These are phyloP conservation scores for Miltochrista miniata DNA, from an alignment of 2,888 invertebrate genomes.

Conservation along the genomic window DNA sequence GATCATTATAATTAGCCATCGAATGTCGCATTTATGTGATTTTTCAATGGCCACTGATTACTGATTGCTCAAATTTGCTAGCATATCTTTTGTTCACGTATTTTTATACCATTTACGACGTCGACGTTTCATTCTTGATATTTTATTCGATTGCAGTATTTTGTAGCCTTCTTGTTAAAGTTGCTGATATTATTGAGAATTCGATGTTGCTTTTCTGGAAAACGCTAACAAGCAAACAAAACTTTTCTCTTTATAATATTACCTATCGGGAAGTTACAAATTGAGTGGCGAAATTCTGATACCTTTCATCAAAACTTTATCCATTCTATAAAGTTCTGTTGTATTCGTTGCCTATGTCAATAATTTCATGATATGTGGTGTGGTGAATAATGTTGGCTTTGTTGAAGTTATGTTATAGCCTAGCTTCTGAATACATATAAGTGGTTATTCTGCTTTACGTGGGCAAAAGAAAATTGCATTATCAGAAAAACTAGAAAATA, in stretches of 20 bases:
- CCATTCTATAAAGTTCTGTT: not conserved
- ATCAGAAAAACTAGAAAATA: not conserved
- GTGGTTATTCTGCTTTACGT: no score
- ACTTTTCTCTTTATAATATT: conserved; percentile 4
- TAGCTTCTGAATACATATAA: no score
- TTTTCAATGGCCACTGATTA: no score
- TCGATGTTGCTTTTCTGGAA: conserved; percentile 1
- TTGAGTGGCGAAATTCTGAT: conserved; percentile 3
- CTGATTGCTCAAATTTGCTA: not conserved
- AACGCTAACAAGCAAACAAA: conserved; percentile 8
- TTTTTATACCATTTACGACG: not conserved
- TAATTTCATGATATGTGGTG: not conserved
- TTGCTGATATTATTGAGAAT: conserved; percentile 1
- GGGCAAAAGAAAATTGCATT: no score
- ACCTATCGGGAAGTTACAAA: conserved; percentile 6
- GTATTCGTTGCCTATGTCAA: not conserved
- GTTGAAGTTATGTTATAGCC: not conserved
- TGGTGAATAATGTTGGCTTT: not conserved
- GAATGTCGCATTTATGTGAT: no score
- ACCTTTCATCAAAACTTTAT: conserved; percentile 2
- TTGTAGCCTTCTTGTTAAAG: not conserved
- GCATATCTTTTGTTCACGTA: not conserved
- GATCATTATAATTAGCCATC: no score
- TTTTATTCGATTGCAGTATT: conserved; percentile 1
- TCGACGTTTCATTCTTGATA: not conserved